Conservation (phyloP, 2,888 invertebrate genomes). For the Saturnia japonica region DNA sequence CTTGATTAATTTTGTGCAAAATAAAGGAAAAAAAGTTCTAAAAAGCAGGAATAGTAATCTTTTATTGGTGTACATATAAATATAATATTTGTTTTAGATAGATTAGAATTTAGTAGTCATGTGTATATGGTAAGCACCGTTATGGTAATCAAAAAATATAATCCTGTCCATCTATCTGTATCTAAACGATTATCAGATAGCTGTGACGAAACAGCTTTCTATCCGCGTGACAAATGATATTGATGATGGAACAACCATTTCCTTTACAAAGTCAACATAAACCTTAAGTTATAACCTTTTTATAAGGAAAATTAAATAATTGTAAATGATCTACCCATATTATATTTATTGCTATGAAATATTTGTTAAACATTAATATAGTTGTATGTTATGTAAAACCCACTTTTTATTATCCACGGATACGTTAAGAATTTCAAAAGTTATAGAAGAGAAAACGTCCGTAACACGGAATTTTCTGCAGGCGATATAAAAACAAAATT, state of each 20-base stretch:
- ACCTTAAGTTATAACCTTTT: not conserved
- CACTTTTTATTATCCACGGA: too few relatives aligned
- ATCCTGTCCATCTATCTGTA: slow-evolving; percentile 43
- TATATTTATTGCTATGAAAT: not conserved
- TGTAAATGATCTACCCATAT: not conserved
- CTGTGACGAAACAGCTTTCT: slow-evolving; percentile 46
- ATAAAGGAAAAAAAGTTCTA: not conserved
- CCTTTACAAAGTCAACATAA: not conserved
- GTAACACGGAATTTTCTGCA: too few relatives aligned
- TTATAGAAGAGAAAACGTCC: too few relatives aligned
- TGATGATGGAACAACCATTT: slow-evolving; percentile 10
- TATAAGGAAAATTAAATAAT: not conserved
- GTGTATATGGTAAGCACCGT: not conserved
- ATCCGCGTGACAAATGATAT: slow-evolving; percentile 50
- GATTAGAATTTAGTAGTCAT: not conserved
- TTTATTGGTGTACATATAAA: not conserved
- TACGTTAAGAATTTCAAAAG: too few relatives aligned
- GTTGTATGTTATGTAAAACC: not conserved
- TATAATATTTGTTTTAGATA: not conserved
- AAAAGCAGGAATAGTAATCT: not conserved
- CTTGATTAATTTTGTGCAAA: too few relatives aligned
- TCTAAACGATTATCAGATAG: slow-evolving; percentile 31
- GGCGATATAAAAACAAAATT: too few relatives aligned
- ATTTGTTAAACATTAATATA: not conserved
- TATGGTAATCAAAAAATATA: slow-evolving; percentile 32